A percentile compares a stretch with the other conserved stretches of the same genome.
Evolutionary conservation across 2,888 invertebrate species (phyloP).

Genomic region (Unio pictorum): DNA sequence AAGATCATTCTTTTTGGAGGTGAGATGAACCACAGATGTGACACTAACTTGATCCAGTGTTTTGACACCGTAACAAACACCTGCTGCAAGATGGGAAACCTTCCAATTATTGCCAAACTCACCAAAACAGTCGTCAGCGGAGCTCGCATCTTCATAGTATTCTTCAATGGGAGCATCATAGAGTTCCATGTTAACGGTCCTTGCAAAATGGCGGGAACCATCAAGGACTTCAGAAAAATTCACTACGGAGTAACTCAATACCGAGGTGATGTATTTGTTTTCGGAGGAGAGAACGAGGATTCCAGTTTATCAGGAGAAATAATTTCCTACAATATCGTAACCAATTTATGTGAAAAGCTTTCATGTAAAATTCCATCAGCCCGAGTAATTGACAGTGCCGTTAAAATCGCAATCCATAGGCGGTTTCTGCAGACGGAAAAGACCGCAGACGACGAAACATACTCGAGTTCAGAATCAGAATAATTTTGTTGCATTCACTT

Average conservation of each 20-base stretch:
- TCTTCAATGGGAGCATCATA: conserved; percentile 58
- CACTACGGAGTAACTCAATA: conserved; percentile 60
- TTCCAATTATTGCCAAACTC: conserved; percentile 58
- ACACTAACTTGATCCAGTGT: conserved; percentile 57
- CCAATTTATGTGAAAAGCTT: conserved; percentile 46
- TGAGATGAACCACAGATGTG: conserved; percentile 58
- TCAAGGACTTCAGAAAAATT: conserved; percentile 57
- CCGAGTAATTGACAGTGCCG: conserved; percentile 58
- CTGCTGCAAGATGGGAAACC: conserved; percentile 44
- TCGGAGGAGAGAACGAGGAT: conserved; percentile 56
- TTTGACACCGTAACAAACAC: conserved; percentile 51
- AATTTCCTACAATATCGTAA: conserved; percentile 51
- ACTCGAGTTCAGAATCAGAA: no score
- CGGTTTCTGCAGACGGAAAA: conserved; percentile 42
- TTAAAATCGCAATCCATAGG: conserved; percentile 54
- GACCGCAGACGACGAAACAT: conserved; percentile 9
- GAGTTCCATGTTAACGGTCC: conserved; percentile 43
- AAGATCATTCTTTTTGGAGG: conserved; percentile 59
- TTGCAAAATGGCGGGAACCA: conserved; percentile 47
- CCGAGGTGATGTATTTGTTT: conserved; percentile 51
- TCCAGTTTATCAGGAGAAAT: conserved; percentile 54
- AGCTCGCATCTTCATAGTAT: conserved; percentile 53
- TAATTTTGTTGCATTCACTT: not conserved
- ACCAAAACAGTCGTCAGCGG: conserved; percentile 56
- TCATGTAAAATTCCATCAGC: conserved; percentile 56